These are phyloP conservation scores for Ataeniobius toweri DNA, from an alignment of 2,797 vertebrate genomes.

Conservation along the genomic window DNA sequence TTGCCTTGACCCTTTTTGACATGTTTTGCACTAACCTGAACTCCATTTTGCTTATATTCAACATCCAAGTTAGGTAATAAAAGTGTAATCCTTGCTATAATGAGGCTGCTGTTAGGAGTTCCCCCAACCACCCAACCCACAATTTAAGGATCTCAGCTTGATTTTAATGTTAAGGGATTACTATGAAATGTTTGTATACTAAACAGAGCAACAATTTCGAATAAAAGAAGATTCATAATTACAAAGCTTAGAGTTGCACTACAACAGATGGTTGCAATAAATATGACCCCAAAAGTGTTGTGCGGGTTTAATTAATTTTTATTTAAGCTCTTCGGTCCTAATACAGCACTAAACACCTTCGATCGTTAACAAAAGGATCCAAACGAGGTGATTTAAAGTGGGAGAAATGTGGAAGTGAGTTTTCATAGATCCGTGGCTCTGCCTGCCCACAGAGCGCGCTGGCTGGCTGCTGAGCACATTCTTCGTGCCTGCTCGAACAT, in stretches of 20 bases:
- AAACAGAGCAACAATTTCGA: too few species aligned
- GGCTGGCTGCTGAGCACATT: conserved; percentile 39
- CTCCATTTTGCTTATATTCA: background rate
- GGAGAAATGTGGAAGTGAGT: background rate
- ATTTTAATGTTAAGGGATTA: too few species aligned
- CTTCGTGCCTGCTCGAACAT: conserved; percentile 66
- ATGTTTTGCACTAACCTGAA: background rate
- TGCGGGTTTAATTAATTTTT: background rate
- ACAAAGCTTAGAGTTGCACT: background rate
- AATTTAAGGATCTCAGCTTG: too few species aligned
- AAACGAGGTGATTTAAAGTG: background rate
- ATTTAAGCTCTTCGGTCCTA: background rate
- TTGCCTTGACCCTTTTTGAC: background rate
- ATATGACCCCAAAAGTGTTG: background rate
- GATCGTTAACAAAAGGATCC: background rate
- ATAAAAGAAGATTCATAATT: too few species aligned
- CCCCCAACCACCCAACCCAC: too few species aligned
- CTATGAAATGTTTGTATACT: too few species aligned
- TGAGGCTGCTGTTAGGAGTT: background rate
- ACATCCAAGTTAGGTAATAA: background rate
- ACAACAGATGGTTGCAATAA: background rate
- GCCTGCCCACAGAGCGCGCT: background rate
- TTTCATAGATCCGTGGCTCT: background rate
- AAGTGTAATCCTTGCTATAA: background rate
- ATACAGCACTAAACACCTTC: background rate